phyloP scores from a whole-genome alignment of 2,888 invertebrate species.

The Alcis repandata region DNA sequence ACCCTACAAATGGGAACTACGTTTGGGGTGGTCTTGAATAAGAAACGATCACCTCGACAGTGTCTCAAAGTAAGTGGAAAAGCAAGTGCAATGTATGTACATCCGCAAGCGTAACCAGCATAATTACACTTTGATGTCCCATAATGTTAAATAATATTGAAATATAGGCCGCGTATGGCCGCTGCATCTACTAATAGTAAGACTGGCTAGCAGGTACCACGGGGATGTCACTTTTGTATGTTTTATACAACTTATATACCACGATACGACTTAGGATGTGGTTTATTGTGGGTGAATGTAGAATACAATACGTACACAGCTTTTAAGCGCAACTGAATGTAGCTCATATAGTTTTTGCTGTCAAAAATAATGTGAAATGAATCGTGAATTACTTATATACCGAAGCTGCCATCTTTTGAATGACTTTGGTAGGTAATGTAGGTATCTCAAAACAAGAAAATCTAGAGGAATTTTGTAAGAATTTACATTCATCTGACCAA shows the following conservation, averaged over 20 bases:
- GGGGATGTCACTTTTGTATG: conserved; percentile 5
- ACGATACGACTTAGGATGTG: not conserved
- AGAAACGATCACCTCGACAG: no score
- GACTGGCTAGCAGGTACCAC: conserved; percentile 1
- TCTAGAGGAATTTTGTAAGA: conserved; percentile 8
- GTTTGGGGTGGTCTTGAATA: no score
- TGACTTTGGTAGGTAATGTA: not conserved
- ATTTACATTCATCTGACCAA: conserved; percentile 15
- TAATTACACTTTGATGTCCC: not conserved
- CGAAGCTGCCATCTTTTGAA: not conserved
- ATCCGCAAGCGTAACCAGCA: no score
- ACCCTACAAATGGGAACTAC: no score
- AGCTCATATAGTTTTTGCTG: conserved; percentile 19
- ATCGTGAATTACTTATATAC: no score
- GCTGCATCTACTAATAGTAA: no score
- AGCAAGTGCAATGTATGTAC: no score
- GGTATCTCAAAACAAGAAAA: not conserved
- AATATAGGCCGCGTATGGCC: not conserved
- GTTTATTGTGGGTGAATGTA: conserved; percentile 6
- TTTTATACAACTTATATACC: conserved; percentile 2
- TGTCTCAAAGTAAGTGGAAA: no score
- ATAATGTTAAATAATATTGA: not conserved
- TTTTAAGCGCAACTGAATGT: conserved; percentile 28
- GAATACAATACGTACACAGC: conserved; percentile 18
- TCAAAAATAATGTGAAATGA: not conserved